Conservation (phyloP, 2,888 invertebrate genomes). For the Lasioglossum vierecki region DNA sequence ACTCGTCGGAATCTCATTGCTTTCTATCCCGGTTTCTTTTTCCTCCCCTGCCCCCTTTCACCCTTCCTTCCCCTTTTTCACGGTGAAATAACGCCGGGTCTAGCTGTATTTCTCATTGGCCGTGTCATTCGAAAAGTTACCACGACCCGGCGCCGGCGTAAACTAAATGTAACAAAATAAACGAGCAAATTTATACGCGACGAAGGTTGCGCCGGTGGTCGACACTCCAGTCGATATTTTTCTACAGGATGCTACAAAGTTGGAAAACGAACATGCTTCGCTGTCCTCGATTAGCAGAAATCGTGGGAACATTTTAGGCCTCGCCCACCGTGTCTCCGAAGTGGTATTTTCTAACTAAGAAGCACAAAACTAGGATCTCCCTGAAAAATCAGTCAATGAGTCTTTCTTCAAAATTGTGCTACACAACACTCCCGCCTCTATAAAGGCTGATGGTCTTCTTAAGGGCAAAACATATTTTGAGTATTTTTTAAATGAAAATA, state of each 20-base stretch:
- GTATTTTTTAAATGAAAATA: too few relatives aligned
- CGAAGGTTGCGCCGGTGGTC: background rate
- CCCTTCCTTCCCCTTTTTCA: conserved; percentile 22
- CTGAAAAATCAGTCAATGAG: too few relatives aligned
- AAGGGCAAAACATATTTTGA: too few relatives aligned
- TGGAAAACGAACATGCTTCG: background rate
- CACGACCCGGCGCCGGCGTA: conserved; percentile 25
- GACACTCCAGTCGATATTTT: background rate
- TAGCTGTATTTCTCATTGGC: conserved; percentile 51
- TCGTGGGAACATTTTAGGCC: background rate
- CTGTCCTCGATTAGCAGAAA: background rate
- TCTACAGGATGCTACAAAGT: background rate
- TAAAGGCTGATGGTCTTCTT: too few relatives aligned
- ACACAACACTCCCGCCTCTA: too few relatives aligned
- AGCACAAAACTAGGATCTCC: too few relatives aligned
- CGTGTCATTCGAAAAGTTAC: conserved; percentile 56
- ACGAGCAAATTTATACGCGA: conserved; percentile 43
- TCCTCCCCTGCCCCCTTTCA: too few relatives aligned
- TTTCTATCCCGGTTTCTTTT: background rate
- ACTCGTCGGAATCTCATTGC: conserved; percentile 60
- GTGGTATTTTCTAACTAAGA: too few relatives aligned
- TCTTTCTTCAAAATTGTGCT: too few relatives aligned
- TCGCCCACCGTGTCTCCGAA: background rate
- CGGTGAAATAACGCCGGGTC: conserved; percentile 55
- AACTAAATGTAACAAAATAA: conserved; percentile 52